Evolutionary conservation across 2,797 vertebrate species (phyloP).

Genomic region (Sebastes elongatus): DNA sequence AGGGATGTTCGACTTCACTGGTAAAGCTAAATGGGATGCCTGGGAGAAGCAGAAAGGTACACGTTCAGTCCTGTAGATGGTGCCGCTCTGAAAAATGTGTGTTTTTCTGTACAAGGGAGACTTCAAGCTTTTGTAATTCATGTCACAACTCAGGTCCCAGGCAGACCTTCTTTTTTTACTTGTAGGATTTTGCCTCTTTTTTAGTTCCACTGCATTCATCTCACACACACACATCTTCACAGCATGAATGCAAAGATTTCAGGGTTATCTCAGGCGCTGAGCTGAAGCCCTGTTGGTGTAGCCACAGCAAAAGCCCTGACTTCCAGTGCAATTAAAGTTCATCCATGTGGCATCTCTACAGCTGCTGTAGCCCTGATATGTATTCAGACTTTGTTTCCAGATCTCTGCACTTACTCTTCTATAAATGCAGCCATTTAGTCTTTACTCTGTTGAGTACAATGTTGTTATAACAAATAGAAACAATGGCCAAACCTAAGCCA

Average conservation of each 20-base stretch:
- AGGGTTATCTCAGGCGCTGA: background rate
- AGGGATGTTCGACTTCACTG: constrained; percentile 92
- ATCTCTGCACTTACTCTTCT: background rate
- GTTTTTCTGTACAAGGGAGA: background rate
- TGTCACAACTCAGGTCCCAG: background rate
- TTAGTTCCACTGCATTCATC: background rate
- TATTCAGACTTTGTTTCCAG: background rate
- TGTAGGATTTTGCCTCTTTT: background rate
- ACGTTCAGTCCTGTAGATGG: background rate
- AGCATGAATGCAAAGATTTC: background rate
- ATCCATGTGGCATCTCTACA: no score
- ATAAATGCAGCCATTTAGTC: background rate
- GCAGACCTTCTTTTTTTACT: background rate
- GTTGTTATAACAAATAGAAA: background rate
- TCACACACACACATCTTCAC: background rate
- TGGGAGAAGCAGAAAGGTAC: constrained; percentile 91
- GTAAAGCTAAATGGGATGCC: constrained; percentile 95
- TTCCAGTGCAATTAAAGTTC: no score
- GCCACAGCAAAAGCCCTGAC: no score
- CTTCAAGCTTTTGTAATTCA: background rate
- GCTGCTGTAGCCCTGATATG: no score
- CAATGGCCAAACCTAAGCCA: background rate
- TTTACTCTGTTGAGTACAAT: background rate
- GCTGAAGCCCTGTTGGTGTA: no score
- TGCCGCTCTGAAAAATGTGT: background rate